These are phyloP conservation scores for Drosophila pseudoobscura DNA, from an alignment of 1,140 invertebrate species.

Conservation along the genomic window DNA sequence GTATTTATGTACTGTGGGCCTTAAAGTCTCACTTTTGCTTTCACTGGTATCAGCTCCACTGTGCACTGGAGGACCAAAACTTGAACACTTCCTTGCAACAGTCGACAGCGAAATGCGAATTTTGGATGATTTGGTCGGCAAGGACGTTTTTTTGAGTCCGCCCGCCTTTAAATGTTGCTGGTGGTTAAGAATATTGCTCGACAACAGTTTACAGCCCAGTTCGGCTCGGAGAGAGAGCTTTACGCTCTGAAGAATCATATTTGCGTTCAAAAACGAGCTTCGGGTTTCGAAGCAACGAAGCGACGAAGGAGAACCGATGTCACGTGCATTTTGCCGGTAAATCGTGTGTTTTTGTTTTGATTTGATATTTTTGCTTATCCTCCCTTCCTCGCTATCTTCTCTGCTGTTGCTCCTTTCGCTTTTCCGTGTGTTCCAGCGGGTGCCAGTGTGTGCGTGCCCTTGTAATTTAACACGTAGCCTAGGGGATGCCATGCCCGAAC, in stretches of 20 bases:
- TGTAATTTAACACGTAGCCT: constrained; percentile 56
- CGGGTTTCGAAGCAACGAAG: no score
- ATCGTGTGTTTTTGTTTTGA: constrained; percentile 77
- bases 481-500: constrained; percentile 1
- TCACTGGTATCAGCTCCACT: constrained; percentile 31
- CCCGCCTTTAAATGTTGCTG: no score
- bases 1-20: constrained; percentile 19
- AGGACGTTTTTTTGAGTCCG: no score
- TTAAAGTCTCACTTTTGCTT: constrained; percentile 73
- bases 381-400: constrained; percentile 29
- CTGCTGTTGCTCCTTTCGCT: constrained; percentile 58
- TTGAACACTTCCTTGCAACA: constrained; percentile 43
- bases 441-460: constrained; percentile 46
- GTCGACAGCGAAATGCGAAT: constrained; percentile 60
- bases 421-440: constrained; percentile 30
- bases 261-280: no score
- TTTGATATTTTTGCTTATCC: constrained; percentile 51
- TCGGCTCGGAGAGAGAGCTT: no score
- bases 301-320: neutral
- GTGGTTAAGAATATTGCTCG: no score
- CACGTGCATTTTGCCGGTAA: constrained; percentile 76
- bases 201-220: no score
- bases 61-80: neutral
- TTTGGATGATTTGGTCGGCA: no score
- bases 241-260: no score